These are phyloP conservation scores for Temnothorax rugatulus DNA, from an alignment of 2,888 invertebrate species.

Conservation along the genomic window DNA sequence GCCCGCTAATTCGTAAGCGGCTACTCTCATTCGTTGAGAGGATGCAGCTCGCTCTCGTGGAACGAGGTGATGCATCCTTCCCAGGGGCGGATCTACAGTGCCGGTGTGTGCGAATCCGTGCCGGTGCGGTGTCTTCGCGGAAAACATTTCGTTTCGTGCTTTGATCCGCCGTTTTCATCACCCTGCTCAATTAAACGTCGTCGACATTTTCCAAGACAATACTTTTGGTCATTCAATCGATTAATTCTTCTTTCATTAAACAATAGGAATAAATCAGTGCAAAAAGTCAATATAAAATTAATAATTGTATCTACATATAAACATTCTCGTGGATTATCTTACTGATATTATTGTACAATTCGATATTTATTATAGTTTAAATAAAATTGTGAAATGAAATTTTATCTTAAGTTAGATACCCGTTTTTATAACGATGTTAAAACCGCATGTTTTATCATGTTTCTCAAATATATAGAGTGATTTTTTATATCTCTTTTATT, in stretches of 20 bases:
- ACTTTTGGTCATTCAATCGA: background rate
- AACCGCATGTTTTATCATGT: background rate
- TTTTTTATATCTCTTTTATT: background rate
- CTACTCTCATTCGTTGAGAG: slow-evolving; percentile 70
- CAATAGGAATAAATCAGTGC: background rate
- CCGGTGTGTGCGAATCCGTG: background rate
- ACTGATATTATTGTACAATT: background rate
- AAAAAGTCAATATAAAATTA: background rate
- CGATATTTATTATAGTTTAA: background rate
- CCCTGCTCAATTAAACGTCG: background rate
- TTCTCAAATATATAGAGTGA: background rate
- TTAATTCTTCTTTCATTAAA: background rate
- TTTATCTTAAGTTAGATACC: background rate
- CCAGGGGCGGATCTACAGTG: slow-evolving; percentile 27
- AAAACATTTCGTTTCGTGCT: background rate
- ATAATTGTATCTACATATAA: background rate
- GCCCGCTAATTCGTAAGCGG: slow-evolving; percentile 74
- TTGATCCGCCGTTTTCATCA: background rate
- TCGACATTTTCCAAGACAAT: background rate
- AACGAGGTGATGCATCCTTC: slow-evolving; percentile 50
- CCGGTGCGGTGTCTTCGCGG: background rate
- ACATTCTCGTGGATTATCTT: background rate
- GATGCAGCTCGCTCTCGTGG: slow-evolving; percentile 46
- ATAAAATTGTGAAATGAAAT: slow-evolving; percentile 1
- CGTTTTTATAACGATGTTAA: background rate